phyloP scores from a whole-genome alignment of 2,888 invertebrate species.

The Anodontia alba region DNA sequence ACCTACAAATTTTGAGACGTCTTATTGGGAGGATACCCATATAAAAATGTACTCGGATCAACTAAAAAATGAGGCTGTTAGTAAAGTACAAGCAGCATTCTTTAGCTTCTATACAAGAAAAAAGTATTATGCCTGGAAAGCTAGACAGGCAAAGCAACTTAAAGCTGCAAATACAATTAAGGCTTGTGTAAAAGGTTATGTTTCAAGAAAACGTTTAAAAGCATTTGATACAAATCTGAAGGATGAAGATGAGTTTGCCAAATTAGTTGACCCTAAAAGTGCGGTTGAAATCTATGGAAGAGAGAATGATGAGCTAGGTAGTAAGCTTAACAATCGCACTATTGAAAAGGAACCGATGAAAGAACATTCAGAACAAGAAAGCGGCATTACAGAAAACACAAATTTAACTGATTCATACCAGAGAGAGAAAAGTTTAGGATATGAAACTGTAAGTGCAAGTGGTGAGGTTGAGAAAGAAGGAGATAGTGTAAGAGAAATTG shows the following conservation, averaged over 20 bases:
- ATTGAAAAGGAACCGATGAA: background rate
- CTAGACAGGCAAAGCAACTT: slow-evolving; percentile 4
- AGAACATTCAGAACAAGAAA: background rate
- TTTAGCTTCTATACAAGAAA: slow-evolving; percentile 40
- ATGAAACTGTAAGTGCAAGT: slow-evolving; percentile 21
- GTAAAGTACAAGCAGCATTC: slow-evolving; percentile 43
- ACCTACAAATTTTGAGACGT: slow-evolving; percentile 1
- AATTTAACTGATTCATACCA: background rate
- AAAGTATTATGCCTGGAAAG: slow-evolving; percentile 11
- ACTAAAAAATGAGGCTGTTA: slow-evolving; percentile 38
- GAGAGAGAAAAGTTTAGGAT: slow-evolving; percentile 15
- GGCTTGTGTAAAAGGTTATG: slow-evolving; percentile 26
- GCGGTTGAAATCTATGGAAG: slow-evolving; percentile 5
- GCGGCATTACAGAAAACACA: background rate
- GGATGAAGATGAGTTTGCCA: background rate
- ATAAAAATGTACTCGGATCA: slow-evolving; percentile 60
- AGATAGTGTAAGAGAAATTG: slow-evolving; percentile 54
- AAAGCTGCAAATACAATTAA: slow-evolving; percentile 30
- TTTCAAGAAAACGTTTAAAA: slow-evolving; percentile 21
- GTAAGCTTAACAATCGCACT: background rate
- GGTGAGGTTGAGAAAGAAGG: slow-evolving; percentile 58
- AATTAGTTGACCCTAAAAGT: background rate
- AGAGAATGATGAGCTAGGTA: background rate
- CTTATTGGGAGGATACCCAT: slow-evolving; percentile 56
- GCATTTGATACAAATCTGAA: background rate